Evolutionary conservation across 1,140 invertebrate genomes (phyloP), one percentile per base, ranked within the genome.

Genomic region (Diprion similis): DNA sequence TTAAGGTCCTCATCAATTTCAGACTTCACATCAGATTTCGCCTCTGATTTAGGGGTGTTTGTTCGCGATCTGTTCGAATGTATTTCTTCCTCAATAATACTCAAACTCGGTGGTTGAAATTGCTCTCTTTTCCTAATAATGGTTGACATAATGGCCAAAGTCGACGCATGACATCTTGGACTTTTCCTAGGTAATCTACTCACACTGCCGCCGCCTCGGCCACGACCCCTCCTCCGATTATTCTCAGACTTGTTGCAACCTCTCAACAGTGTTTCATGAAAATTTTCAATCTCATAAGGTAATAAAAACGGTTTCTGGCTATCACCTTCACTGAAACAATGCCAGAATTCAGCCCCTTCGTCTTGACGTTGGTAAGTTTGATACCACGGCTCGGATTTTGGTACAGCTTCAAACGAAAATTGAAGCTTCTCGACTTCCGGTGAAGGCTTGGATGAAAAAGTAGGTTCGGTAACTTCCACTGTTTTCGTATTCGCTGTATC

Each of bases 91-190:
- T 85, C 79, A 64, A 82, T 81, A 7, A 75, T 75, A 8, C 71
- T 75, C 0, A 83, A 46, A 48, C 68, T 81, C 11, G 77, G 59
- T 0, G 77, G 17, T 19, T 82, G 79, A 17, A 81, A 81, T 18
- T 86, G 85, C 65, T 88, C 87, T 7, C 83, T 75, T 71, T 86
- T 87, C 8, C 83, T 80, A 15, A 87, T 86, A 17, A 87, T 88
- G 7, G 85, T 87, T 1, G 86, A 87, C 74, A 96, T 91, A 72
- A 96, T 94, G 0, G 95, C 95, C 48, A 95, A 83, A 0, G 95
- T 96, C 0, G 94, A 95, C 0, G 95, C 94, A 80, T 96, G 95
- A 82, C 95, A 95, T 46, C 95, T 86, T 0, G 95, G 95, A 4
- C 94, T 95, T 79, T 96, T 95, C n/a, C 95, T 86, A 0, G 94